phyloP scores from a whole-genome alignment of 1,140 invertebrate genomes.

The Drosophila littoralis region DNA sequence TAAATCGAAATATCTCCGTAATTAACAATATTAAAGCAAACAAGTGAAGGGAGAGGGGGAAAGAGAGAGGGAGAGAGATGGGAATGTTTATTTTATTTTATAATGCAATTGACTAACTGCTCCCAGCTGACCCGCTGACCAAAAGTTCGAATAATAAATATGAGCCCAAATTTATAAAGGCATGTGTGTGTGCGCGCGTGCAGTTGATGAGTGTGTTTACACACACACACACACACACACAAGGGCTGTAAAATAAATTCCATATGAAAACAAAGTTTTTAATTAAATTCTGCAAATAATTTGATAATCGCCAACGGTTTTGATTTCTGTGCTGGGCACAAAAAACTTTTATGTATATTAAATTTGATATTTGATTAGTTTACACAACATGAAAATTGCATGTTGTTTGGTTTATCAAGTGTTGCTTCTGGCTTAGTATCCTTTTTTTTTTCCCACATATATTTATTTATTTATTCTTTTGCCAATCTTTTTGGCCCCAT shows the following conservation, averaged over 20 bases:
- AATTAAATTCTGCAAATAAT: conserved; percentile 72
- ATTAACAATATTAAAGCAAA: conserved; percentile 66
- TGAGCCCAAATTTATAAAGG: conserved; percentile 11
- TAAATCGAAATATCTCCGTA: conserved; percentile 26
- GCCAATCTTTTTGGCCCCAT: too few species aligned
- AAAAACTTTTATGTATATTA: conserved; percentile 16
- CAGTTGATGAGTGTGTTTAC: conserved; percentile 33
- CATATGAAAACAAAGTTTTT: conserved; percentile 70
- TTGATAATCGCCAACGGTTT: conserved; percentile 55
- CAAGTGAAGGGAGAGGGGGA: conserved; percentile 10
- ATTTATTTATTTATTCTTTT: conserved; percentile 1
- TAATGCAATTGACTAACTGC: conserved; percentile 64
- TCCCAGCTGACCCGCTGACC: conserved; percentile 9
- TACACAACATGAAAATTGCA: conserved; percentile 63
- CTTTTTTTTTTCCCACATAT: conserved; percentile 15
- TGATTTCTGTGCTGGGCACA: conserved; percentile 47
- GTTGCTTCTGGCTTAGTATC: conserved; percentile 15
- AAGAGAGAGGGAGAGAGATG: too few species aligned
- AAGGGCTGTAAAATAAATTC: conserved; percentile 63
- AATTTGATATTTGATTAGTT: conserved; percentile 76
- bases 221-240: conserved; percentile 1
- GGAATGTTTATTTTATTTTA: conserved; percentile 22
- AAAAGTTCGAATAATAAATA: conserved; percentile 11
- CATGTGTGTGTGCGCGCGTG: not conserved
- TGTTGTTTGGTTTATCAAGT: conserved; percentile 58